Base-by-base conservation (phyloP, 2,113 vertebrate genomes). In the Atlantisia rogersi region DNA sequence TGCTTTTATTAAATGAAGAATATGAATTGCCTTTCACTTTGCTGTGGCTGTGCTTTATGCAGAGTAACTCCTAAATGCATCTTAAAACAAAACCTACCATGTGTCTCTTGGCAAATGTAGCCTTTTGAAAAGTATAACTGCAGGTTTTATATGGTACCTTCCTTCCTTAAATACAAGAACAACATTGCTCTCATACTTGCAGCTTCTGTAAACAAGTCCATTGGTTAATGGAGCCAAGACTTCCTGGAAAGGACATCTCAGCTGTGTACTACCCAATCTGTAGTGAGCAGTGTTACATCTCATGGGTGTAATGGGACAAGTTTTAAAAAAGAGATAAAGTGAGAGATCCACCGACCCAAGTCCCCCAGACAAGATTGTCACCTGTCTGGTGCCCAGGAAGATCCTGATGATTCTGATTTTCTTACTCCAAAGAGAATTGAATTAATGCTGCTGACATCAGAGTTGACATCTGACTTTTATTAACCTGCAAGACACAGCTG, bases 291-390 rank as follows among this genome's bases (percentile, higher is more conserved):
- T 11, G 17, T 48, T 75, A 31, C 21, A 40, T n/a, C n/a, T 80
- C 40, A 26, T 26, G 67, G 35, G 20, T 52, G 15, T 39, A 65
- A 37, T 32, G 42, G 8, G 0, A 0, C 14, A 11, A 4, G 67
- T 40, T 6, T 7, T 12, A 28, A 37, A 60, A 63, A 55, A 73
- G 32, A 46, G 5, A 3, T 10, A 42, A 60, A 59, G 21, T 2
- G 3, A 77, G 11, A 84, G 18, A 42, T 4, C 19, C 21, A 50
- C 19, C 25, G 53, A 25, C 25, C 8, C 9, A 24, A 3, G 48
- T 71, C 50, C 22, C 22, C 31, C 1, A 3, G 55, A 60, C 39
- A 79, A 32, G 42, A 32, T 60, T 63, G 12, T 59, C 20, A 16
- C 4, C 18, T 70, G 3, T 11, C 52, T 39, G 56, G 22, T 91